Conservation (phyloP, 2,113 vertebrate genomes). For the Lonchura striata region DNA sequence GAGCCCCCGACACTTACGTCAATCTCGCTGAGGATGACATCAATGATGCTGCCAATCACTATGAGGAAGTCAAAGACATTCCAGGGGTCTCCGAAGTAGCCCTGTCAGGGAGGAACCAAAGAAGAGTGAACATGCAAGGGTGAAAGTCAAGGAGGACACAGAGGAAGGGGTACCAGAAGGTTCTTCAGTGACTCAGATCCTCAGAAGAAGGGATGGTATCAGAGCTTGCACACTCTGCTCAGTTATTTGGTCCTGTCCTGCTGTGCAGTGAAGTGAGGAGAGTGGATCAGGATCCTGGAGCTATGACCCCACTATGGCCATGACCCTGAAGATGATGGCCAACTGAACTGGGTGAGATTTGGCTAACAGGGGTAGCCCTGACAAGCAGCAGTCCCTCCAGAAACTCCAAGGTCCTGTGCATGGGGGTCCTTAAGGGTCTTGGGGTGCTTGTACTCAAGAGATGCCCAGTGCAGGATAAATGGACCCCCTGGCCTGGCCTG, state of each 20-base stretch:
- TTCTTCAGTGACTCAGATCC: background rate
- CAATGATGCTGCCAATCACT: conserved; percentile 93
- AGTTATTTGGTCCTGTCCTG: background rate
- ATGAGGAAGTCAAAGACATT: conserved; percentile 99
- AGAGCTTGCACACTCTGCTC: background rate
- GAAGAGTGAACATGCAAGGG: background rate
- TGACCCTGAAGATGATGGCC: background rate
- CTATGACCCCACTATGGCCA: background rate
- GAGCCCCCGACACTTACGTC: conserved; percentile 80
- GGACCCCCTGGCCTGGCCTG: background rate
- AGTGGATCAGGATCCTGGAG: background rate
- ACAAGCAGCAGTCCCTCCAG: background rate
- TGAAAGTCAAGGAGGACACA: background rate
- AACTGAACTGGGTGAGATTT: background rate
- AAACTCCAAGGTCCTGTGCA: background rate
- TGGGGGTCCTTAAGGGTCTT: background rate
- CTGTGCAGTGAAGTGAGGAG: background rate
- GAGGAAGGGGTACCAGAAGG: background rate
- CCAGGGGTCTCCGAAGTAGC: conserved; percentile 99
- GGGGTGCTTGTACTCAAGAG: background rate
- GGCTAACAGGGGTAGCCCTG: background rate
- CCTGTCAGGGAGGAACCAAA: conserved; percentile 68
- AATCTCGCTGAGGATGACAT: conserved; percentile 95
- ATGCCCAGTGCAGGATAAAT: background rate
- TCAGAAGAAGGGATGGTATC: background rate